Percentiles rank a stretch among this genome's conserved stretches.
Evolutionary conservation across 2,888 invertebrate genomes (phyloP).

Genomic region (Philonicus albiceps): DNA sequence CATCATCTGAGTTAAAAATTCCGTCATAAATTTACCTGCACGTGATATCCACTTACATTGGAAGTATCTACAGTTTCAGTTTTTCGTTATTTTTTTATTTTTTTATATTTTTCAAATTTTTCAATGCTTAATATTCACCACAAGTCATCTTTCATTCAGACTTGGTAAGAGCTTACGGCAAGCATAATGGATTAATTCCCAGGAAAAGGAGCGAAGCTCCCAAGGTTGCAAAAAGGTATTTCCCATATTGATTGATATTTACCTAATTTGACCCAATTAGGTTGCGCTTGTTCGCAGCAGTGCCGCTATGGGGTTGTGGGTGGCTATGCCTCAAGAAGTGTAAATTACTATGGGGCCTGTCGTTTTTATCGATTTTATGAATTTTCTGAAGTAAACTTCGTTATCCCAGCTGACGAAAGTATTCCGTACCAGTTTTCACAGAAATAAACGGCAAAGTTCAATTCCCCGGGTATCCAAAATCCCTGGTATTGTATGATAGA

Average conservation of each 20-base stretch:
- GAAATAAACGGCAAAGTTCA: neutral
- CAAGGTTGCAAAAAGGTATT: neutral
- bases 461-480: neutral
- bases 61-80: neutral
- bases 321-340: neutral
- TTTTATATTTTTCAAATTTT: conserved; percentile 9
- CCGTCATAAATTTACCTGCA: neutral
- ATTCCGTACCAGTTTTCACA: neutral
- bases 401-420: neutral
- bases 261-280: conserved; percentile 36
- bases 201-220: neutral
- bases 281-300: neutral
- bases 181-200: conserved; percentile 32
- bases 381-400: neutral
- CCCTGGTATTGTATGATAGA: neutral
- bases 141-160: conserved; percentile 31
- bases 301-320: neutral
- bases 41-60: neutral
- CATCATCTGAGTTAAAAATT: conserved; percentile 12
- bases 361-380: neutral
- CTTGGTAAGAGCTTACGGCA: neutral
- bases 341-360: neutral
- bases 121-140: conserved; percentile 7
- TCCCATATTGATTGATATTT: conserved; percentile 32
- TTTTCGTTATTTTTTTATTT: too few relatives aligned